A percentile compares a stretch with the other conserved stretches of the same genome.
These are phyloP conservation scores for Eumaeus atala DNA, from an alignment of 1,140 invertebrate species.

Conservation along the genomic window DNA sequence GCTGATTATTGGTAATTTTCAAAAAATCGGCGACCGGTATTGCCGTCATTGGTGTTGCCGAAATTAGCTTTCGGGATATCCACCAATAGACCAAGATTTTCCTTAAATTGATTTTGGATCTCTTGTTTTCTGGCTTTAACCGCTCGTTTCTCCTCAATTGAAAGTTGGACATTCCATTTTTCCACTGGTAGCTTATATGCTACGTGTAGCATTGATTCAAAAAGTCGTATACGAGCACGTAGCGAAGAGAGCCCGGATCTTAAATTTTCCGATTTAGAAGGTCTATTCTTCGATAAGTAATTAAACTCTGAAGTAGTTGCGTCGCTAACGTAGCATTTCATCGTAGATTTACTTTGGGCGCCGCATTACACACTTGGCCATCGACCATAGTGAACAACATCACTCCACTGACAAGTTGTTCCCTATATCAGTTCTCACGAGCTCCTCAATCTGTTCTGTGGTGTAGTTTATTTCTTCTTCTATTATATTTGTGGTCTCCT, in stretches of 20 bases:
- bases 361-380: slow-evolving; percentile 41
- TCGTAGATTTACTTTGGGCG: slow-evolving; percentile 29
- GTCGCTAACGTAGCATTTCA: slow-evolving; percentile 13
- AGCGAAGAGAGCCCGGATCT: slow-evolving; percentile 36
- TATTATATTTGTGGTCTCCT: slow-evolving; percentile 13
- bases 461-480: slow-evolving; percentile 12
- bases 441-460: too few relatives aligned
- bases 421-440: too few relatives aligned
- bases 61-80: slow-evolving; percentile 25
- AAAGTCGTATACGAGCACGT: slow-evolving; percentile 44
- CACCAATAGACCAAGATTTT: neutral
- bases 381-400: slow-evolving; percentile 41
- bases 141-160: slow-evolving; percentile 16
- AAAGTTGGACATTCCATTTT: slow-evolving; percentile 31
- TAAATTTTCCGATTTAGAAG: slow-evolving; percentile 15
- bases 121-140: neutral
- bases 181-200: slow-evolving; percentile 36
- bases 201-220: slow-evolving; percentile 44
- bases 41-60: slow-evolving; percentile 52
- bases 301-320: slow-evolving; percentile 11
- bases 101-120: slow-evolving; percentile 8
- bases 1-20: slow-evolving; percentile 27
- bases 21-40: slow-evolving; percentile 54
- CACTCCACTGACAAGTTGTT: neutral
- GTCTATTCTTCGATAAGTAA: slow-evolving; percentile 6